These are phyloP conservation scores for Rana temporaria DNA, from an alignment of 2,113 vertebrate species.

Conservation along the genomic window DNA sequence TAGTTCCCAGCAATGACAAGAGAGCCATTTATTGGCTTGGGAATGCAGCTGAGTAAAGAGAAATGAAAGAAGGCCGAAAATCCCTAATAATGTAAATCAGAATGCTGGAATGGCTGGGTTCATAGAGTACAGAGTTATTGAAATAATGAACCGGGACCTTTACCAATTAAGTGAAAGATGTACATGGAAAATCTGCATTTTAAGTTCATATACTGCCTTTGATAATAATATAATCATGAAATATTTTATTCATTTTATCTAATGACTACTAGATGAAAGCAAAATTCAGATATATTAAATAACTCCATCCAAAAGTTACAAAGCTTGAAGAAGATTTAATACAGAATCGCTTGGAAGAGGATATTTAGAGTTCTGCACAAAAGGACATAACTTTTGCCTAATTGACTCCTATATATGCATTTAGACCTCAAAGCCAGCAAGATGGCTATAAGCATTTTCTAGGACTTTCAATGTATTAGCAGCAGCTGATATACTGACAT, in stretches of 20 bases:
- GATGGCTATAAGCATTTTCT: too few species aligned
- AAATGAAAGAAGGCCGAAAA: not conserved
- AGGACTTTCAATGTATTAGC: too few species aligned
- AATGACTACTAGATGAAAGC: not conserved
- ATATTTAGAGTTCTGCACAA: too few species aligned
- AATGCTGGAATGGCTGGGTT: not conserved
- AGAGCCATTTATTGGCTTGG: slow-evolving; percentile 13
- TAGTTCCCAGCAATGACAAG: slow-evolving; percentile 26
- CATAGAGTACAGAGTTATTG: not conserved
- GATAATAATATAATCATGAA: not conserved
- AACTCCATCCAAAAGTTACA: too few species aligned
- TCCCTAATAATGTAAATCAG: slow-evolving; percentile 3
- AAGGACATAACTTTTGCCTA: too few species aligned
- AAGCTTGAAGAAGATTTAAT: too few species aligned
- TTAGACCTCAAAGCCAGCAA: too few species aligned
- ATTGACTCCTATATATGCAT: too few species aligned
- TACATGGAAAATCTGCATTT: too few species aligned
- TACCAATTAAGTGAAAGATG: not conserved
- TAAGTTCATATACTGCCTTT: too few species aligned
- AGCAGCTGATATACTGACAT: too few species aligned
- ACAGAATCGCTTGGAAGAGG: too few species aligned
- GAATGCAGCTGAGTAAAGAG: not conserved
- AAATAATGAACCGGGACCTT: not conserved
- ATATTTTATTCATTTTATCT: not conserved
- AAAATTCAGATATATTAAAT: not conserved